These are phyloP conservation scores for Trypoxylon attenuatum DNA, from an alignment of 2,888 invertebrate genomes.

Conservation along the genomic window DNA sequence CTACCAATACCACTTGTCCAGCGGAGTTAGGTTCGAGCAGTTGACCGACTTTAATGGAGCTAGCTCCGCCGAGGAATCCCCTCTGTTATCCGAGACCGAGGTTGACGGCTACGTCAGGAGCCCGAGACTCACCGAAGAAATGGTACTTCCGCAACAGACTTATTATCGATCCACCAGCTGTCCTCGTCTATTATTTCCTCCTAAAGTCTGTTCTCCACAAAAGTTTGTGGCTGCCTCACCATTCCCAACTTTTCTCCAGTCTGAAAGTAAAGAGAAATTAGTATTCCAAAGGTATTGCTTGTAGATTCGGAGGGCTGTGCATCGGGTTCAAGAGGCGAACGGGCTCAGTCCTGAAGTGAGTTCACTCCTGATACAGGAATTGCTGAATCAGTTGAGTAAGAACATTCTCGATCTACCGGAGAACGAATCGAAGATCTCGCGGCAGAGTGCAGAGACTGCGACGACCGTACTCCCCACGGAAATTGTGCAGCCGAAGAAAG, in stretches of 20 bases:
- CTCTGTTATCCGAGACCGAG: slow-evolving; percentile 58
- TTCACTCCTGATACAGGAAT: slow-evolving; percentile 57
- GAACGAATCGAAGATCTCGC: slow-evolving; percentile 37
- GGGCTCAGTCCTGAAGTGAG: slow-evolving; percentile 68
- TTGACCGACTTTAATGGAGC: slow-evolving; percentile 60
- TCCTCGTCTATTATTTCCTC: too few relatives aligned
- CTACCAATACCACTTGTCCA: slow-evolving; percentile 81
- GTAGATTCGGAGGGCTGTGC: slow-evolving; percentile 64
- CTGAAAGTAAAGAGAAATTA: too few relatives aligned
- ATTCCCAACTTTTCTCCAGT: too few relatives aligned
- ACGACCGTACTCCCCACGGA: neutral
- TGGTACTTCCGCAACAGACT: too few relatives aligned
- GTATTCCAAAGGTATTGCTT: neutral
- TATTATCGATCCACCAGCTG: too few relatives aligned
- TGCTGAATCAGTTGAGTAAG: slow-evolving; percentile 58
- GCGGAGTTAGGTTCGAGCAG: slow-evolving; percentile 69
- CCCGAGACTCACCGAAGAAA: slow-evolving; percentile 60
- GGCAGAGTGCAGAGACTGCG: neutral
- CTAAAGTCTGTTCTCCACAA: too few relatives aligned
- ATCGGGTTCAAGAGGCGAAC: slow-evolving; percentile 58
- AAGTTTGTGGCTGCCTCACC: too few relatives aligned
- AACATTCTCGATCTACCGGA: slow-evolving; percentile 26
- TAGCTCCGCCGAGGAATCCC: slow-evolving; percentile 52
- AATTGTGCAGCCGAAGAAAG: neutral
- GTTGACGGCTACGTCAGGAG: slow-evolving; percentile 51